A percentile compares a stretch with the other conserved stretches of the same genome.
Evolutionary conservation across 2,888 invertebrate genomes (phyloP).

Genomic region (Mechanitis mazaeus): DNA sequence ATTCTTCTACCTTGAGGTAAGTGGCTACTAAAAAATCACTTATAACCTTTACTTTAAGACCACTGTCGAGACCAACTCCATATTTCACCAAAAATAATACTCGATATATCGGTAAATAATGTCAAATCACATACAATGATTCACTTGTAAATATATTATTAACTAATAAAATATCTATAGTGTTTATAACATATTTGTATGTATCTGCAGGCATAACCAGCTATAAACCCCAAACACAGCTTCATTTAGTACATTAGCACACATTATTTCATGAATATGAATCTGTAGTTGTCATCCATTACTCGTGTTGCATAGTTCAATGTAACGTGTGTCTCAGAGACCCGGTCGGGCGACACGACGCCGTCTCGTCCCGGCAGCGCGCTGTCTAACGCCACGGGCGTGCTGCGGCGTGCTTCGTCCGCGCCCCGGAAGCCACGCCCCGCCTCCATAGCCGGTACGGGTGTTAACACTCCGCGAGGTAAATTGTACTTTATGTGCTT

Average conservation of each 20-base stretch:
- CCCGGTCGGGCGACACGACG: conserved; percentile 85
- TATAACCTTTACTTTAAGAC: too few species aligned
- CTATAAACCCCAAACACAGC: too few species aligned
- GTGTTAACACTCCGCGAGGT: conserved; percentile 80
- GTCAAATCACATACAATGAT: neutral
- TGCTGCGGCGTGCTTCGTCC: conserved; percentile 81
- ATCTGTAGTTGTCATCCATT: neutral
- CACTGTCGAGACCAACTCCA: too few species aligned
- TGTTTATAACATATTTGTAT: too few species aligned
- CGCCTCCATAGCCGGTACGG: conserved; percentile 89
- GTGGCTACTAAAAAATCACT: neutral
- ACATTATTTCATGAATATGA: neutral
- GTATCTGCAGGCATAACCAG: too few species aligned
- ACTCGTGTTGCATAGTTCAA: too few species aligned
- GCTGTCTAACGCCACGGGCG: conserved; percentile 79
- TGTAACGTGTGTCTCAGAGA: conserved; percentile 61
- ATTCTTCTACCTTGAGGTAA: conserved; percentile 10
- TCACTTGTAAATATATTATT: conserved; percentile 17
- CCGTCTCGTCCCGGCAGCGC: conserved; percentile 93
- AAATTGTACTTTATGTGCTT: conserved; percentile 27
- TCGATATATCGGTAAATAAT: too few species aligned
- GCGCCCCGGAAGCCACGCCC: conserved; percentile 84
- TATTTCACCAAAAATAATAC: too few species aligned
- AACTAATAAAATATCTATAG: conserved; percentile 5
- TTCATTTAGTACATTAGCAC: too few species aligned